Conservation (phyloP, 2,888 invertebrate species). For the Pogonocherus hispidulus region DNA sequence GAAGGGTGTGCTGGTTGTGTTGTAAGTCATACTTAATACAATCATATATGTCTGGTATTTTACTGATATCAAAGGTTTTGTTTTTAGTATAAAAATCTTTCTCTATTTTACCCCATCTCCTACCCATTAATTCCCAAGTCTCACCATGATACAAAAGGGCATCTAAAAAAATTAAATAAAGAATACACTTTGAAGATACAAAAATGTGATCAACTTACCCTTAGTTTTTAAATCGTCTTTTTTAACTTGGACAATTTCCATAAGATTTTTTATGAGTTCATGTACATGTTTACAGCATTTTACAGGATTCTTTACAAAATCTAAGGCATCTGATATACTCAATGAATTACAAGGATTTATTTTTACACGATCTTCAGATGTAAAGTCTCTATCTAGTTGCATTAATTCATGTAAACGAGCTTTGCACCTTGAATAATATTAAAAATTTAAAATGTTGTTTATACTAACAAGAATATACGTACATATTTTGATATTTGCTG, state of each 20-base stretch:
- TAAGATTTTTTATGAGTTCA: conserved; percentile 86
- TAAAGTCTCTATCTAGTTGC: conserved; percentile 91
- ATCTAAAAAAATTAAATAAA: conserved; percentile 72
- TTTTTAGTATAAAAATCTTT: conserved; percentile 97
- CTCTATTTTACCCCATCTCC: conserved; percentile 97
- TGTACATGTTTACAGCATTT: conserved; percentile 94
- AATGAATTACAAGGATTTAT: conserved; percentile 94
- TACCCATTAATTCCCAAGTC: conserved; percentile 98
- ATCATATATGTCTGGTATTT: conserved; percentile 99
- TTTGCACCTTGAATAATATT: conserved; percentile 85
- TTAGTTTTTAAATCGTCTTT: conserved; percentile 92
- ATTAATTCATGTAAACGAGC: conserved; percentile 93
- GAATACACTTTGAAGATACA: background rate
- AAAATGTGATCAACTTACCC: conserved; percentile 68
- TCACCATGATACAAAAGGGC: conserved; percentile 97
- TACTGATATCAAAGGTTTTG: conserved; percentile 95
- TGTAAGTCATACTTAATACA: conserved; percentile 99
- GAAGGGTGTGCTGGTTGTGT: conserved; percentile 96
- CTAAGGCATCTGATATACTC: conserved; percentile 91
- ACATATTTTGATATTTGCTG: conserved; percentile 95
- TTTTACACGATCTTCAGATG: conserved; percentile 84
- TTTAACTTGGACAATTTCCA: conserved; percentile 87
- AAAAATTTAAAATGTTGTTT: background rate
- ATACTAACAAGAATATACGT: conserved; percentile 63
- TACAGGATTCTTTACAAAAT: conserved; percentile 96